Conservation (phyloP, 2,113 vertebrate genomes). For the Anhinga anhinga region DNA sequence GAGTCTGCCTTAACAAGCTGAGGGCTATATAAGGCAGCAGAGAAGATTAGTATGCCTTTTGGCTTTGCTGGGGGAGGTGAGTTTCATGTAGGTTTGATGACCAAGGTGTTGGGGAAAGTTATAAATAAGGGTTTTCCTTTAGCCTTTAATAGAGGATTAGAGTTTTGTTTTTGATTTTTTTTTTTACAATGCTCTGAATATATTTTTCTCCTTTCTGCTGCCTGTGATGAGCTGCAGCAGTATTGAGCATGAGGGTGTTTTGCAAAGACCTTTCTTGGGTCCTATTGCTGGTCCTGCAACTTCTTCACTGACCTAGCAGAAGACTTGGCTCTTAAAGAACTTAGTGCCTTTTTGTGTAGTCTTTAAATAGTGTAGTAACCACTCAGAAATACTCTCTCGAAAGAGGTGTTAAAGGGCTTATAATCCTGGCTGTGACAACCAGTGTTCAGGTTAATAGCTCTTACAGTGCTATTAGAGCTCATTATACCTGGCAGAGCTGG, state of each 20-base stretch:
- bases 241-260: accelerated
- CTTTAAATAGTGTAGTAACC: background rate
- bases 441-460: background rate
- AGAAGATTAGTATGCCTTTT: accelerated
- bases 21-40: background rate
- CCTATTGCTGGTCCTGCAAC: background rate
- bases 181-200: accelerated
- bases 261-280: background rate
- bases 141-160: accelerated
- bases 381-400: background rate
- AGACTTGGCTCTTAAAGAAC: background rate
- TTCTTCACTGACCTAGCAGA: background rate
- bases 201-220: accelerated
- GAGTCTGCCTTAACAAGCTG: background rate
- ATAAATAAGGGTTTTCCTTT: accelerated
- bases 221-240: no score
- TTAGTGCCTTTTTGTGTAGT: background rate
- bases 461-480: background rate
- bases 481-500: background rate
- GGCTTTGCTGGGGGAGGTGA: background rate
- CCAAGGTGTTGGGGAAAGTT: accelerated
- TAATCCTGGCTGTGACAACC: background rate
- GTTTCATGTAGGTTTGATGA: accelerated
- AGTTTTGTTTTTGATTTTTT: background rate
- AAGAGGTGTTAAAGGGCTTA: background rate